Evolutionary conservation across 2,797 vertebrate species (phyloP), one percentile per base, ranked within the genome.

Genomic region (Onychomys leucogaster): DNA sequence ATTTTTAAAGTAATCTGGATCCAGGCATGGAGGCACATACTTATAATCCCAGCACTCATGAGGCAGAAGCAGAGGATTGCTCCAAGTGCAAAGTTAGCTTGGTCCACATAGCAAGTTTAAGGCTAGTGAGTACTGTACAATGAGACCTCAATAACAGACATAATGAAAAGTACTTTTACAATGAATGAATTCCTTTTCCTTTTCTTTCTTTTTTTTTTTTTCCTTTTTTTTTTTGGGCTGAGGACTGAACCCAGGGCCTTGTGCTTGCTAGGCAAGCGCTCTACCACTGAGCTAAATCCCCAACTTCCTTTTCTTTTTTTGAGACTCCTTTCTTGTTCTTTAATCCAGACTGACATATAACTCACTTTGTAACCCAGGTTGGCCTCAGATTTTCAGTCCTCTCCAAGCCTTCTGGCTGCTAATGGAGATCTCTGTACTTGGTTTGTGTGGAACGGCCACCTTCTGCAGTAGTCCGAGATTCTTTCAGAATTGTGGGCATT

Each of bases 381-480:
- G 82, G 41, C 61, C 41, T 46, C 82, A 65, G 9, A 46, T 32
- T 84, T 61, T 84, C 17, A 21, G 6, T 13, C 46, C 65, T 81
- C 52, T 34, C 55, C 13, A 49, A 89, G 80, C 16, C 43, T 85
- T 67, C 61, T n/a, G 61, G 49, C 29, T 34, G 43, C 29, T 63
- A 55, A 21, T 57, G 19, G 17, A 27, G 29, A 6, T 91, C 57
- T 81, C 69, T 92, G 13, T 81, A 52, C 57, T 92, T 84, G 52
- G 43, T 37, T 76, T 76, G 21, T 95, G 89, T 83, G 75, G n/a
- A 90, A 73, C 93, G 89, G 95, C 83, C 57, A 34, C 63, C 81
- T 90, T 73, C 55, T 93, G 80, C 41, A 12, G 46, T 37, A 69
- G 11, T 84, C 46, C 27, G 46, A 92, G 80, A 84, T 75, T 81